phyloP scores from a whole-genome alignment of 2,797 vertebrate genomes.

The Chanos chanos region DNA sequence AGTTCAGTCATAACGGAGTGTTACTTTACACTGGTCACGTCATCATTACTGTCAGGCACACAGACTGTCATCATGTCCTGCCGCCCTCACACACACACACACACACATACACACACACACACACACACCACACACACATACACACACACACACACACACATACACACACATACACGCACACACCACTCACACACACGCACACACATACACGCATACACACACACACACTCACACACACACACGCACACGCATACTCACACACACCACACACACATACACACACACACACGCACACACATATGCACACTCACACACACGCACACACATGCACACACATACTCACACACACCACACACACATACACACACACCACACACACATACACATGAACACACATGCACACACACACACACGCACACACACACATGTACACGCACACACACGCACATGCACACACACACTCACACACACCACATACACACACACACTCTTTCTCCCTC shows the following conservation, averaged over 20 bases:
- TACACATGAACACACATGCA: not conserved
- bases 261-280: not conserved
- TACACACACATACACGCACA: not conserved
- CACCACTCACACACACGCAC: not conserved
- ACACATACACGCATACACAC: not conserved
- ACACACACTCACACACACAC: not conserved
- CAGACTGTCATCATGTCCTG: no score
- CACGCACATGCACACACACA: not conserved
- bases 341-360: not conserved
- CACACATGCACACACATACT: no score
- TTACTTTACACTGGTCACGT: no score
- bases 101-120: not conserved
- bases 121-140: not conserved
- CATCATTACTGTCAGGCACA: no score
- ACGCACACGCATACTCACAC: no score
- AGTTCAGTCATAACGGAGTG: no score
- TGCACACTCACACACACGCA: not conserved
- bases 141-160: not conserved
- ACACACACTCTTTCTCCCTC: not conserved
- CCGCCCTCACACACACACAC: constrained; percentile 20
- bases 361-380: not conserved
- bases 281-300: not conserved
- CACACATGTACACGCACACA: constrained; percentile 20
- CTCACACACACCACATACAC: not conserved
- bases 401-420: not conserved